These are phyloP conservation scores for Eclectus roratus DNA, from an alignment of 2,113 vertebrate species.

Conservation along the genomic window DNA sequence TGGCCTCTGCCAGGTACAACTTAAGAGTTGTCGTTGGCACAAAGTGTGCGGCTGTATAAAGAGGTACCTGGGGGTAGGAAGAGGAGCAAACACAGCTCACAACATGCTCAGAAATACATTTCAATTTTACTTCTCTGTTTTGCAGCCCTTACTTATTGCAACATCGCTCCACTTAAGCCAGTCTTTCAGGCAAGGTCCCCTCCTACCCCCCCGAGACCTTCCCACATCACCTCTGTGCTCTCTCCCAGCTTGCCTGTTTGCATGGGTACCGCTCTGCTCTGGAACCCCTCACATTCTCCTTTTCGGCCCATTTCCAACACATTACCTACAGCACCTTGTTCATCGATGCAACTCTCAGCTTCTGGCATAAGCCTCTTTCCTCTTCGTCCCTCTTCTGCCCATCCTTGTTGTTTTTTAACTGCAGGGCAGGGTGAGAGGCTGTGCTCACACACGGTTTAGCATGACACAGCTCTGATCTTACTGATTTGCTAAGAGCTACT, in stretches of 20 bases:
- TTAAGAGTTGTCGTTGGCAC: background rate
- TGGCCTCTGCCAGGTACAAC: background rate
- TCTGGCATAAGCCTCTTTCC: background rate
- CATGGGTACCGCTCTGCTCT: background rate
- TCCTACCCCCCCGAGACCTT: background rate
- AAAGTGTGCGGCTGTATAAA: background rate
- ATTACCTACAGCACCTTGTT: rapidly evolving
- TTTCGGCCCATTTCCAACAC: background rate
- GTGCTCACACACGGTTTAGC: background rate
- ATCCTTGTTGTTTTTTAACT: background rate
- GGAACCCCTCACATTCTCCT: rapidly evolving
- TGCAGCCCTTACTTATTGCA: background rate
- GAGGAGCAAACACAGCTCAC: background rate
- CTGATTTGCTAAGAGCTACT: background rate
- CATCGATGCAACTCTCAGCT: background rate
- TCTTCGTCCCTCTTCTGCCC: background rate
- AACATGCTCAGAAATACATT: background rate
- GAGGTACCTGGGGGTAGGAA: conserved; percentile 6
- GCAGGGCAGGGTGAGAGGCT: background rate
- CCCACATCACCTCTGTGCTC: background rate
- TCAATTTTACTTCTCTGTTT: conserved; percentile 25
- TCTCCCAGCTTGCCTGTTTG: background rate
- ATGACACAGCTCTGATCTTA: background rate
- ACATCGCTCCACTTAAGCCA: background rate
- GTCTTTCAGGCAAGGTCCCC: background rate